Conservation (phyloP, 1,140 invertebrate genomes). For the Drosophila busckii region DNA sequence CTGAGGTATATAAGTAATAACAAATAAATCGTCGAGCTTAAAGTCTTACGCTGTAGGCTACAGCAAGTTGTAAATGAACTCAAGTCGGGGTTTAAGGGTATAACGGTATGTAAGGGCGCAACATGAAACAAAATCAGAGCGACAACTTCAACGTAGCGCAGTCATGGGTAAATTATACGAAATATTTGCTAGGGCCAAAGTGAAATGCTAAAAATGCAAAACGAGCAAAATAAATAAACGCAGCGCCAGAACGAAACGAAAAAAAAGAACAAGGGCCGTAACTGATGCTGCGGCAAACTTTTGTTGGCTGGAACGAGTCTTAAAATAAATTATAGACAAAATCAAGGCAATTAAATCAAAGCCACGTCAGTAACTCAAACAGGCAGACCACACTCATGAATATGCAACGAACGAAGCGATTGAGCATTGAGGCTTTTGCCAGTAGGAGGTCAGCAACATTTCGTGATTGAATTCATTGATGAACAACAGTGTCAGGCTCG, state of each 20-base stretch:
- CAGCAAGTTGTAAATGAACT: no score
- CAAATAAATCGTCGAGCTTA: no score
- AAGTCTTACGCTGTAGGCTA: no score
- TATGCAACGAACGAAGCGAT: conserved; percentile 53
- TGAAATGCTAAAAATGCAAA: conserved; percentile 21
- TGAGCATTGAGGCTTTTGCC: conserved; percentile 21
- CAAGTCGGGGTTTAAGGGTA: no score
- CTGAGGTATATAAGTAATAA: no score
- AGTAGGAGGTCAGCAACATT: conserved; percentile 44
- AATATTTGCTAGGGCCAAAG: conserved; percentile 19
- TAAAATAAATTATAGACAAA: conserved; percentile 71
- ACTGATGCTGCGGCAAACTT: conserved; percentile 2
- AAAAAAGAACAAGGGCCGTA: conserved; percentile 1
- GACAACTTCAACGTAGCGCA: conserved; percentile 12
- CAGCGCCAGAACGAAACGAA: not conserved
- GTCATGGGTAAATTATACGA: conserved; percentile 31
- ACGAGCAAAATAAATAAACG: not conserved
- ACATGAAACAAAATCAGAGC: conserved; percentile 17
- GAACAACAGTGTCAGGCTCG: conserved; percentile 42
- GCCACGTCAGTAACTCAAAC: conserved; percentile 68
- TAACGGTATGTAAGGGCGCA: not conserved
- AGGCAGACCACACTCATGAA: conserved; percentile 56
- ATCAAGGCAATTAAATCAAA: conserved; percentile 72
- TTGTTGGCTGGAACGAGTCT: conserved; percentile 18
- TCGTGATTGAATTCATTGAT: conserved; percentile 75